Percentiles rank a stretch among this genome's conserved stretches.
phyloP scores from a whole-genome alignment of 2,113 vertebrate genomes.

The Fulmarus glacialis region DNA sequence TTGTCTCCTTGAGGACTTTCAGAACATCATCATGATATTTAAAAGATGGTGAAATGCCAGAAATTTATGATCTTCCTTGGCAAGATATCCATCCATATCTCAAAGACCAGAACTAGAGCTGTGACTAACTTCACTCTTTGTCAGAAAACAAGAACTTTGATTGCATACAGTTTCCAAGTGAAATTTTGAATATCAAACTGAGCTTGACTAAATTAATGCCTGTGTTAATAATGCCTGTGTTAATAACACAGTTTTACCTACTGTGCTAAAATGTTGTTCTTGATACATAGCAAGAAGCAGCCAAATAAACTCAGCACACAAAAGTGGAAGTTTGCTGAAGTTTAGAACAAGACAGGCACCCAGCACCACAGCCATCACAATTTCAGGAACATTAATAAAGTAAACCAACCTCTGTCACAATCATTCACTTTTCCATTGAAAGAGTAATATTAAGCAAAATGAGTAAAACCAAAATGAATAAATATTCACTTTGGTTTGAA shows the following conservation, averaged over 20 bases:
- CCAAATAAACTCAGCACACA: neutral
- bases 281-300: neutral
- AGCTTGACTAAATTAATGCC: neutral
- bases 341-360: neutral
- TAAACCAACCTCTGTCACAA: neutral
- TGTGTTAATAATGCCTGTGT: neutral
- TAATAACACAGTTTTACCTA: neutral
- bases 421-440: neutral
- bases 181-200: neutral
- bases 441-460: neutral
- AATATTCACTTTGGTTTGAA: neutral
- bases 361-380: neutral
- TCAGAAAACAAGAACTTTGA: neutral
- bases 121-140: neutral
- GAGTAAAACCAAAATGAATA: neutral
- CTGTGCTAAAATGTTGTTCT: neutral
- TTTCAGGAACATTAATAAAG: neutral
- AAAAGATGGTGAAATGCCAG: neutral
- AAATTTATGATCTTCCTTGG: neutral
- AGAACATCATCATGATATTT: neutral
- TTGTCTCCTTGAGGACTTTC: neutral
- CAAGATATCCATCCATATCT: neutral
- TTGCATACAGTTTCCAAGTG: neutral
- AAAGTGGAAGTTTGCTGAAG: neutral
- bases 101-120: neutral